Evolutionary conservation across 2,797 vertebrate species (phyloP), one percentile per base, ranked within the genome.

Genomic region (Craterocephalus amniculus): DNA sequence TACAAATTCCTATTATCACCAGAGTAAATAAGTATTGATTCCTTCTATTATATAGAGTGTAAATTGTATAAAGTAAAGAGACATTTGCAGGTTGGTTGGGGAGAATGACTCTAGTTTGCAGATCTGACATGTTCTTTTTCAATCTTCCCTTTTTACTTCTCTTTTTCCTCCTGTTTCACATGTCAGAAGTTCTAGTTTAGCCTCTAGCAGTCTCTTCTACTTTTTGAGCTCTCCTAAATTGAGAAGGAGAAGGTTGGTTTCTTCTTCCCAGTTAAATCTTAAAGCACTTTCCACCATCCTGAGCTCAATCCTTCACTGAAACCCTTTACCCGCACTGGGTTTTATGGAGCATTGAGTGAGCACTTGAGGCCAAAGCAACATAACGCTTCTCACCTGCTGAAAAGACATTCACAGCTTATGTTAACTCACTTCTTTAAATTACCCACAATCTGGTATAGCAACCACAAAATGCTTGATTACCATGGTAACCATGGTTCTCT

Each of bases 181-280:
- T 85, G n/a, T 88, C 91, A 95, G 93, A 92, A 95, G 93, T 79
- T 81, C 87, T 93, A 95, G 93, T 83, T 93, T 95, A 94, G 92
- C 91, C 64, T 94, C 94, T 80, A 92, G 93, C 68, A 89, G 88
- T 79, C 92, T 95, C 79, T 84, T 92, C 91, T 91, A 85, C 91
- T 93, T 92, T 93, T 86, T 94, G 88, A 92, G 83, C 86, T 93
- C 94, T 92, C 90, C 94, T 90, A 94, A 91, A 89, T 84, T 84
- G 85, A 92, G 91, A 91, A 90, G 89, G 80, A 91, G 92, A 91
- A 94, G 94, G 94, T 95, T 87, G 91, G 94, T 95, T 85, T 66
- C 63, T 74, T 76, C 76, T 57, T 74, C 49, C 58, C 31, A 31
- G 69, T 66, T 52, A 40, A 70, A 67, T 34, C 58, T 57, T 65